Evolutionary conservation across 1,140 invertebrate species (phyloP), one percentile per base, ranked within the genome.

Genomic region (Drosophila watanabei): DNA sequence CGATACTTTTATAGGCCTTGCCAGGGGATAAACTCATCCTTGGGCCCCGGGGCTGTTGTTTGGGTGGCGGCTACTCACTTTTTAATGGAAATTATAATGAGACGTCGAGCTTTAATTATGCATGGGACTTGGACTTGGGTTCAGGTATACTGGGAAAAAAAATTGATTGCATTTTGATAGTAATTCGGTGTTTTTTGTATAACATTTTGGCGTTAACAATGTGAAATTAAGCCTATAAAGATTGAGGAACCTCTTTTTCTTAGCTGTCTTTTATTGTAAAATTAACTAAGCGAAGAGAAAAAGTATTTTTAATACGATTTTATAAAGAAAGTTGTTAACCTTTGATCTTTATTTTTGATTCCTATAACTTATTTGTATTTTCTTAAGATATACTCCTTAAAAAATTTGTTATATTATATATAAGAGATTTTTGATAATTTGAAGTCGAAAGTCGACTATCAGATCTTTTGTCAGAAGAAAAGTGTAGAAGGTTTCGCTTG

Each of bases 21-120:
- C 6, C 20, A 54, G 56, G 28, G 51, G 51, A 73, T 73, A 51
- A 60, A 37, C 54, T 43, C 39, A 60, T 73, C 70, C 54, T n/a
- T 60, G 58, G 37, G 18, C 43, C 30, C 37, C 11, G 49, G 32
- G 57, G 37, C 16, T 37, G 33, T 71, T 71, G 54, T 24, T 49
- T 59, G 65, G 35, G 48, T 28, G 32, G 48, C 32, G 28, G 49
- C 51, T 60, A 70, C 78, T 59, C 86, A 65, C 54, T 86, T 89
- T 89, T 89, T 89, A 89, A 89, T 89, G 86, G 86, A 89, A 89
- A 89, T 89, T 89, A 82, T 89, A 89, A 89, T 89, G 86, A 90
- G 82, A 52, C 78, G 82, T 51, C 41, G 71, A 49, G 69, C 75
- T 86, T 89, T 90, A 89, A 89, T 90, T 89, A 89, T 89, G 86